A percentile compares a stretch with the other conserved stretches of the same genome.
phyloP scores from a whole-genome alignment of 2,888 invertebrate genomes.

The Nomada flava region DNA sequence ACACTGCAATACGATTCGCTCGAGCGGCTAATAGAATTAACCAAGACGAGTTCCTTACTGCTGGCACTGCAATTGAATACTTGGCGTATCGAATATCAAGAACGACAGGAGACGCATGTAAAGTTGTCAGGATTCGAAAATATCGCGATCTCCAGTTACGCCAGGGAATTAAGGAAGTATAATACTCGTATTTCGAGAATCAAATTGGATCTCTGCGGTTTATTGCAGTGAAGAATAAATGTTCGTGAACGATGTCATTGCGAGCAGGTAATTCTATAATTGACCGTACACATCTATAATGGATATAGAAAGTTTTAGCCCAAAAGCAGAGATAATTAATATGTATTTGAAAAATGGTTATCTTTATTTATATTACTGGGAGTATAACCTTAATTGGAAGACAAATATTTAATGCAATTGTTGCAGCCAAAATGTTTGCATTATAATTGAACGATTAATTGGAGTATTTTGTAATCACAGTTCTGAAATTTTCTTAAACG shows the following conservation, averaged over 20 bases:
- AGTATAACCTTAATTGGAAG: too few species aligned
- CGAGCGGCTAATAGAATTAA: constrained; percentile 69
- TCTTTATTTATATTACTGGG: too few species aligned
- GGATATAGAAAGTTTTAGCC: too few species aligned
- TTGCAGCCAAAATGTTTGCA: too few species aligned
- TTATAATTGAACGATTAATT: too few species aligned
- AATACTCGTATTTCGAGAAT: background rate
- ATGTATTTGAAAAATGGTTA: too few species aligned
- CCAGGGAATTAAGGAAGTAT: background rate
- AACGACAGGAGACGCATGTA: constrained; percentile 13
- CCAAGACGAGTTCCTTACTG: constrained; percentile 46
- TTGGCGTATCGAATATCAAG: constrained; percentile 29
- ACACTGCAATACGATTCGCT: constrained; percentile 44
- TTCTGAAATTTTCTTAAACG: too few species aligned
- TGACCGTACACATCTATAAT: too few species aligned
- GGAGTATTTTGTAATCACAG: too few species aligned
- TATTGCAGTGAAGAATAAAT: too few species aligned
- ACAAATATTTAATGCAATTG: too few species aligned
- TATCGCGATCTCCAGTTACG: constrained; percentile 48
- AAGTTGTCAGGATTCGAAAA: constrained; percentile 37
- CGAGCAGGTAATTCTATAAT: background rate
- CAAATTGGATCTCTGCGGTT: constrained; percentile 19
- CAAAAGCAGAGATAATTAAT: too few species aligned
- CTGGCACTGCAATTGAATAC: constrained; percentile 28
- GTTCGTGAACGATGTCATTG: background rate